Evolutionary conservation across 2,888 invertebrate species (phyloP), one percentile per base, ranked within the genome.

Genomic region (Volucella inanis): DNA sequence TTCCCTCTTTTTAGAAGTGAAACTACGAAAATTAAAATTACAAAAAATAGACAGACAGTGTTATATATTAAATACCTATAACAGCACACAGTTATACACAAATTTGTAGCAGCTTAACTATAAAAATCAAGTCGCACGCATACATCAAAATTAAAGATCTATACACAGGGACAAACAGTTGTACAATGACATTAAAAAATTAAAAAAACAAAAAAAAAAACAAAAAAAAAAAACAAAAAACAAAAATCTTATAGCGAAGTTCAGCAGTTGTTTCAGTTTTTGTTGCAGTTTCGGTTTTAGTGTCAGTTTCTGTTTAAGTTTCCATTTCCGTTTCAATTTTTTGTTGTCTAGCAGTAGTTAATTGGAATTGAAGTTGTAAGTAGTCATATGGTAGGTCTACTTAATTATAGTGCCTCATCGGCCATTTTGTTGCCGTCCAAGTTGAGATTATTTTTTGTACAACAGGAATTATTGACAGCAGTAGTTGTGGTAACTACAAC

Each of bases 371-470:
- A 39, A 54, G 31, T 4, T 12, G 10, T 18, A 43, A 49, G 52
- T 47, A 45, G 39, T 39, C 14, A n/a, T 38, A 50, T 38, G 1
- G 41, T 14, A 15, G 15, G 1, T 49, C 55, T 11, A 14, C 39
- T 68, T 47, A 8, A 77, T 89, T 91, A 92, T 68, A 91, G 88
- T 52, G 90, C 89, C 75, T 91, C 91, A 64, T 92, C 91, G 87
- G 90, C 89, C 74, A 90, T 88, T 76, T 89, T 88, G 43, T 89
- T 89, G 47, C 88, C 89, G 74, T 89, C 89, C 14, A 87, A 83
- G 71, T 70, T 88, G 59, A 88, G 78, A 81, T 88, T 88, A 74
- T 88, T 88, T 74, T 87, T 88, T 74, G 88, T 84, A 79, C 90
- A 88, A 71, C 74, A 78, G 62, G 84, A 72, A 68, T 59, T 82